Evolutionary conservation across 2,113 vertebrate genomes (phyloP), one percentile per base, ranked within the genome.

Genomic region (Trichechus manatus): DNA sequence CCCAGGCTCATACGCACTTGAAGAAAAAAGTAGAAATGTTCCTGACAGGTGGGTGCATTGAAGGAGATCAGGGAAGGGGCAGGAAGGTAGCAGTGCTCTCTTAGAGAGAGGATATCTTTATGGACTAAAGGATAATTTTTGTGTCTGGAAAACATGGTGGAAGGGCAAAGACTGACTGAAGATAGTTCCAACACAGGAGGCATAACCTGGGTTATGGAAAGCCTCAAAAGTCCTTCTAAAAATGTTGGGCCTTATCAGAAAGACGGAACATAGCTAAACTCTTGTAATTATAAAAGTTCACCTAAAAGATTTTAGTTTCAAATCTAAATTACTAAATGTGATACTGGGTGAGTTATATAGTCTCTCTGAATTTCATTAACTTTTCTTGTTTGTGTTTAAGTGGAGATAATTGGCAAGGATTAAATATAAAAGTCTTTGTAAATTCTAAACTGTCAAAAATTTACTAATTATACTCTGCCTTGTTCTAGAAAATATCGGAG

Each of bases 201-300:
- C 3, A 0, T 14, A 10, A 14, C 36, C 1, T 8, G 27, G 23
- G 22, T 0, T 0, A 66, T 56, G 25, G 39, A 39, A n/a, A 53
- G 5, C 3, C 3, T 31, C 77, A 3, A 11, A 11, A 39, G 10
- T 7, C 36, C 25, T 22, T 36, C 11, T 13, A 9, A 92, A 59
- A 66, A 23, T 15, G 5, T 6, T 20, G 3, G 1, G 0, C 1
- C 33, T 93, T 74, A 27, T n/a, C 17, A 88, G 33, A 13, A 50
- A 59, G 5, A 64, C 19, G 56, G 15, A 87, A 82, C 89, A 50
- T 68, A 91, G 15, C 22, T 85, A 7, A 94, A 13, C 27, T 44
- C 29, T 17, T 6, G 4, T 61, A 63, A 47, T 42, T 31, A 92
- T 63, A 23, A 44, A 29, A 23, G 33, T 63, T 87, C 6, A 25